Base-by-base conservation (phyloP, 2,113 vertebrate genomes). In the Daubentonia madagascariensis region DNA sequence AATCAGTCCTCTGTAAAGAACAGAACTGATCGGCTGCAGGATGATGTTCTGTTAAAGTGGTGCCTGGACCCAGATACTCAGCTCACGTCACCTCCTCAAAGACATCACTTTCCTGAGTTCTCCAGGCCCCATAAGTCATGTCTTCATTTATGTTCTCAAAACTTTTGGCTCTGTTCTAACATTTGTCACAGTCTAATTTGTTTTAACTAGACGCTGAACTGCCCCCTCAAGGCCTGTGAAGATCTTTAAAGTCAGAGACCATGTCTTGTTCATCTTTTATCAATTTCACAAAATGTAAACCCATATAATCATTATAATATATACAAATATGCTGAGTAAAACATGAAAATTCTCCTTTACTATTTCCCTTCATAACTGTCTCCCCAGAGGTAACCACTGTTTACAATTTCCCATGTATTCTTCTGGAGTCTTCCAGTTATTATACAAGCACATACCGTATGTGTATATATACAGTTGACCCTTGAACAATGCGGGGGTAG, bases 1-100 rank as follows among this genome's bases (percentile, higher is more conserved):
- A 13, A 8, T 32, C 18, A 1, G 28, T 72, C 37, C 23, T 40
- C 22, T 18, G 25, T 72, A 18, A 83, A 73, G 68, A 67, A 22
- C 20, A 13, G 45, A 28, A 6, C 3, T 16, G 43, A 9, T 30
- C 0, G 0, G 9, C 7, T 2, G 0, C 13, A 50, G 73, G 48
- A 9, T 0, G 28, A 22, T 4, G 3, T 40, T 73, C 23, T 11
- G 0, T 78, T 48, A 37, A 16, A 23, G 17, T 59, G 17, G 25
- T 57, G 50, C 43, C 23, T 12, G 17, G 35, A n/a, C 67, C 68
- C 0, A 0, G 40, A 18, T 13, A 45, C 50, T n/a, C 81, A 7
- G 16, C 30, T 52, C 50, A 1, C 6, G 17, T 57, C 1, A 0
- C 80, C 65, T 50, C 67, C 37, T 8, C 1, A 0, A 8, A 7